Evolutionary conservation across 2,888 invertebrate species (phyloP), one percentile per base, ranked within the genome.

Genomic region (Tortricodes alternella): DNA sequence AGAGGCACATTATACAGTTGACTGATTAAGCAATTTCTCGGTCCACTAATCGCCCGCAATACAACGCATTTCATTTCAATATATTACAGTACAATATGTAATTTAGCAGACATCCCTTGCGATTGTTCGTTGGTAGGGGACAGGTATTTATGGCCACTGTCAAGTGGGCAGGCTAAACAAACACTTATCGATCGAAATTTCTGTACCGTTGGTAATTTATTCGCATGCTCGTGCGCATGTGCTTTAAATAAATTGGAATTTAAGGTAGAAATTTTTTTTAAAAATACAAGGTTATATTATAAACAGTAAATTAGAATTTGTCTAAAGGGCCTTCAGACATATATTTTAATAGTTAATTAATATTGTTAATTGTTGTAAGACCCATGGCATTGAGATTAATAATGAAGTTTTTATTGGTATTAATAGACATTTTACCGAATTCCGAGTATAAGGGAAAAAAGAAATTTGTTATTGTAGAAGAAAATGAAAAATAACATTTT

Each of bases 1-100:
- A 76, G 70, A 66, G 67, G 70, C 68, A 71, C 73, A 79, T 83
- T 84, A 78, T 78, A 86, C 88, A 87, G 84, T 74, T 78, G 83
- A 84, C 68, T 87, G 89, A 86, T 86, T 88, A 83, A 83, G 83
- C 89, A 87, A 89, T 90, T 89, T 83, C 75, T 68, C 82, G 88
- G 80, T 79, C 74, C 82, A 84, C 66, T 79, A 78, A 74, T 70
- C 78, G 62, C 64, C 69, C 66, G 70, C 76, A 76, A 71, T 70
- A 74, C 74, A 73, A 80, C 76, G 78, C 79, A 81, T 86, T 86
- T 89, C 79, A 88, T 89, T 88, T 87, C 72, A 83, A 86, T 85
- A 80, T 76, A 83, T 79, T 76, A 79, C 66, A 65, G 74, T 72
- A 83, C 81, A 82, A 83, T 85, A 81, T 80, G 80, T 83, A 83